Evolutionary conservation across 2,888 invertebrate species (phyloP).

Genomic region (Nomada ferruginata): DNA sequence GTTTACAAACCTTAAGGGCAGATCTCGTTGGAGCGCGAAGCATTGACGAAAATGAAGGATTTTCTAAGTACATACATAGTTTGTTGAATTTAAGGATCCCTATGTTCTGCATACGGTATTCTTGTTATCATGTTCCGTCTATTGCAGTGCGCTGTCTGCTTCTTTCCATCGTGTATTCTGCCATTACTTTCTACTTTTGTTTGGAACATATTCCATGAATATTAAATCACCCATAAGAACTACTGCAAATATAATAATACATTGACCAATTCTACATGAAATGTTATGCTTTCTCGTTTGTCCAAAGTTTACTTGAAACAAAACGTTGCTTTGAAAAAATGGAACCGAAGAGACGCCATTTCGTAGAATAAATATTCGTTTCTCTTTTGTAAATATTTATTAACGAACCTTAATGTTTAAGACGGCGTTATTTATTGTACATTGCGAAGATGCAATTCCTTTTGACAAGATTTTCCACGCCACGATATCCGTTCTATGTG

Average conservation of each 20-base stretch:
- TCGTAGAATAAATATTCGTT: slow-evolving; percentile 28
- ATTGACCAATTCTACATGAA: slow-evolving; percentile 11
- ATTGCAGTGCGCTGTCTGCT: slow-evolving; percentile 38
- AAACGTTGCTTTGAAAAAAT: slow-evolving; percentile 18
- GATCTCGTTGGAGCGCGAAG: slow-evolving; percentile 43
- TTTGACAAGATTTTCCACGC: slow-evolving; percentile 6
- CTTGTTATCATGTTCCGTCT: slow-evolving; percentile 39
- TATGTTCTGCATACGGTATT: slow-evolving; percentile 34
- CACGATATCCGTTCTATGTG: slow-evolving; percentile 15
- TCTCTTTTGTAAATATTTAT: slow-evolving; percentile 55
- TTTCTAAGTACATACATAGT: slow-evolving; percentile 48
- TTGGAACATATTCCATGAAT: slow-evolving; percentile 7
- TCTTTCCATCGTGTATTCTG: slow-evolving; percentile 25
- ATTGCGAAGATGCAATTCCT: slow-evolving; percentile 35
- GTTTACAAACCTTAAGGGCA: slow-evolving; percentile 12
- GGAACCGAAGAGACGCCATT: slow-evolving; percentile 21
- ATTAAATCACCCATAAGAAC: slow-evolving; percentile 13
- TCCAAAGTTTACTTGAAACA: slow-evolving; percentile 14
- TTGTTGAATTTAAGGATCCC: slow-evolving; percentile 36
- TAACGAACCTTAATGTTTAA: slow-evolving; percentile 38
- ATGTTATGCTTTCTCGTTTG: slow-evolving; percentile 25
- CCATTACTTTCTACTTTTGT: slow-evolving; percentile 17
- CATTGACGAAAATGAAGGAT: slow-evolving; percentile 51
- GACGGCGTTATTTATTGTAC: slow-evolving; percentile 40
- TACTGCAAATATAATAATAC: slow-evolving; percentile 2